Percentiles rank a stretch among this genome's conserved stretches.
Evolutionary conservation across 2,888 invertebrate species (phyloP).

Genomic region (Cosmia pyralina): DNA sequence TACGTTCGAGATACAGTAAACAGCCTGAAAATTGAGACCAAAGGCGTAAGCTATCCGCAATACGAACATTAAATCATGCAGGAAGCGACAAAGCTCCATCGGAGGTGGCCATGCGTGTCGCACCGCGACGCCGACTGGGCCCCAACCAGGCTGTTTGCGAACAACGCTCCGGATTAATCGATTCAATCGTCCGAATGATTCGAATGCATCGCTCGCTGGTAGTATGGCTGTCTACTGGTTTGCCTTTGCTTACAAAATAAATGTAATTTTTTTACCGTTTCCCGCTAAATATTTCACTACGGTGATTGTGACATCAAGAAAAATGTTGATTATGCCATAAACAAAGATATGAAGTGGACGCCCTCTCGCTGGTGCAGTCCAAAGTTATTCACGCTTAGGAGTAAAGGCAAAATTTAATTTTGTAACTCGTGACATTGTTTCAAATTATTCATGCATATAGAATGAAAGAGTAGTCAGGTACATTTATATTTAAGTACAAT

Average conservation of each 20-base stretch:
- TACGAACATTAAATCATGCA: slow-evolving; percentile 52
- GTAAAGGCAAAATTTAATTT: background rate
- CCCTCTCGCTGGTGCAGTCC: background rate
- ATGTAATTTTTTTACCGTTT: background rate
- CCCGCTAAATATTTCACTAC: background rate
- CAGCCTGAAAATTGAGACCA: slow-evolving; percentile 17
- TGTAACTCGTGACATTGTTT: background rate
- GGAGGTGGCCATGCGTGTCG: slow-evolving; percentile 72
- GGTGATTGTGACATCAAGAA: background rate
- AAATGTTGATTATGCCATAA: background rate
- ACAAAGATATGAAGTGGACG: background rate
- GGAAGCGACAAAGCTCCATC: slow-evolving; percentile 57
- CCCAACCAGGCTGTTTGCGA: slow-evolving; percentile 74
- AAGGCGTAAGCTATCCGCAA: slow-evolving; percentile 26
- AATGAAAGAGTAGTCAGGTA: background rate
- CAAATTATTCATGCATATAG: background rate
- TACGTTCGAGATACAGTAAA: slow-evolving; percentile 2
- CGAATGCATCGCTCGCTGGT: slow-evolving; percentile 72
- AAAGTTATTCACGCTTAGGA: background rate
- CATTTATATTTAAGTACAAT: background rate
- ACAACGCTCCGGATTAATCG: slow-evolving; percentile 80
- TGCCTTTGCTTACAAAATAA: slow-evolving; percentile 15
- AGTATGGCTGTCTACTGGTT: slow-evolving; percentile 31
- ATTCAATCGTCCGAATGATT: slow-evolving; percentile 81
- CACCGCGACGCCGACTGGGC: slow-evolving; percentile 57